Evolutionary conservation across 2,888 invertebrate species (phyloP), one percentile per base, ranked within the genome.

Genomic region (Volucella zonaria): DNA sequence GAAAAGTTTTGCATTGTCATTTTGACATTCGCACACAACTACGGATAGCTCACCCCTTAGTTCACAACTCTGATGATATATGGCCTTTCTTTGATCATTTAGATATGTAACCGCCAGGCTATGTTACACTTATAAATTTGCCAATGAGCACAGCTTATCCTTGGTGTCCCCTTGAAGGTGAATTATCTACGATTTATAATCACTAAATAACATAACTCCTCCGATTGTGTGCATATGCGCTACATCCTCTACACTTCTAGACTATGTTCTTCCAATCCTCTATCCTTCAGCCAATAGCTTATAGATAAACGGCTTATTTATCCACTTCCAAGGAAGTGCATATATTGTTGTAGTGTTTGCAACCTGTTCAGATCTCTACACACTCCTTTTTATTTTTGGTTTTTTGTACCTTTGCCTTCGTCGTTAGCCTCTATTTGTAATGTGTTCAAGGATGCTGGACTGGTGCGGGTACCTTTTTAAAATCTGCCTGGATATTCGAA

Each of bases 351-450:
- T 61, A 66, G 58, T 82, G 54, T 77, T 82, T 77, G 66, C 71
- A 82, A 82, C 82, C 82, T 82, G 77, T 82, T 71, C 47, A 76
- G 76, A 52, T 58, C 38, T 51, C 62, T 62, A 66, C 54, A 52
- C 56, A 62, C 76, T 77, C 54, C 18, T 70, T 66, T 70, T 59
- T 43, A 49, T 49, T 43, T 66, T 59, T 43, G 58, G 31, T 58
- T 49, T 49, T 58, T 47, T 31, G 31, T 31, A 31, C 31, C 31
- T 31, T 31, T 31, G 3, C 6, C 6, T 0, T 31, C 6, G 40
- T 58, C 43, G 56, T 15, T 68, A 70, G 38, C 31, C 58, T 38
- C 43, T 71, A 12, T 62, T 58, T 49, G 66, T 23, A 6, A 15
- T 31, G 67, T 68, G 38, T 42, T 31, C 4, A 3, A 31, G 31